These are phyloP conservation scores for Melolontha melolontha DNA, from an alignment of 2,888 invertebrate genomes.

Conservation along the genomic window DNA sequence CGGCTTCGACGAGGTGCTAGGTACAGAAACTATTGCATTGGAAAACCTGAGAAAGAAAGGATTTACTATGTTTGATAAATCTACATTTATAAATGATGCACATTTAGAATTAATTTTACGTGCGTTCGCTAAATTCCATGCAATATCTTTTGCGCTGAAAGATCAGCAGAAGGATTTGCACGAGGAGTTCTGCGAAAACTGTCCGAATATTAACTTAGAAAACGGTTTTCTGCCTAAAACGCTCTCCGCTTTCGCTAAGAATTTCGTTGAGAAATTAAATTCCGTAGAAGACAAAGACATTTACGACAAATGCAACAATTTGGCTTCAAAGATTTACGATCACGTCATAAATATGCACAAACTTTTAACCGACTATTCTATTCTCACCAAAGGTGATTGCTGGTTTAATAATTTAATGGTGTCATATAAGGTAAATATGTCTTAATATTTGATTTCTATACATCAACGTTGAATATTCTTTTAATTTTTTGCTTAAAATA, in stretches of 20 bases:
- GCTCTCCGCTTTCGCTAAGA: neutral
- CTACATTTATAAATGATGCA: slow-evolving; percentile 53
- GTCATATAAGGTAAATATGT: too few species aligned
- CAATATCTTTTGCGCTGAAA: slow-evolving; percentile 55
- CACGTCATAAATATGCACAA: too few species aligned
- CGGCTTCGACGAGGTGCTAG: slow-evolving; percentile 4
- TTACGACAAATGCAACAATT: too few species aligned
- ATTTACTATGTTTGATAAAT: slow-evolving; percentile 55
- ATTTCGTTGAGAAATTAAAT: slow-evolving; percentile 21
- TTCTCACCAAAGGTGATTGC: too few species aligned
- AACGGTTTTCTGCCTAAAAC: neutral
- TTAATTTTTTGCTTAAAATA: too few species aligned
- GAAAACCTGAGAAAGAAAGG: slow-evolving; percentile 55
- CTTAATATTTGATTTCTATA: too few species aligned
- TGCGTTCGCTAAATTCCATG: slow-evolving; percentile 58
- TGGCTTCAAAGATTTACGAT: too few species aligned
- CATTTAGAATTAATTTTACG: slow-evolving; percentile 54
- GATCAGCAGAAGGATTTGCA: slow-evolving; percentile 51
- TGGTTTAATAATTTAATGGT: too few species aligned
- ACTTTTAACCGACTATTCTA: too few species aligned
- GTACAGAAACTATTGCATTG: slow-evolving; percentile 52
- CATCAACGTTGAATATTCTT: too few species aligned
- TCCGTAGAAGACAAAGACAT: slow-evolving; percentile 13
- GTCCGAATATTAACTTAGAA: neutral
- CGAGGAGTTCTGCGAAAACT: neutral